Evolutionary conservation across 2,888 invertebrate genomes (phyloP), one percentile per base, ranked within the genome.

Genomic region (Eristalis tenax): DNA sequence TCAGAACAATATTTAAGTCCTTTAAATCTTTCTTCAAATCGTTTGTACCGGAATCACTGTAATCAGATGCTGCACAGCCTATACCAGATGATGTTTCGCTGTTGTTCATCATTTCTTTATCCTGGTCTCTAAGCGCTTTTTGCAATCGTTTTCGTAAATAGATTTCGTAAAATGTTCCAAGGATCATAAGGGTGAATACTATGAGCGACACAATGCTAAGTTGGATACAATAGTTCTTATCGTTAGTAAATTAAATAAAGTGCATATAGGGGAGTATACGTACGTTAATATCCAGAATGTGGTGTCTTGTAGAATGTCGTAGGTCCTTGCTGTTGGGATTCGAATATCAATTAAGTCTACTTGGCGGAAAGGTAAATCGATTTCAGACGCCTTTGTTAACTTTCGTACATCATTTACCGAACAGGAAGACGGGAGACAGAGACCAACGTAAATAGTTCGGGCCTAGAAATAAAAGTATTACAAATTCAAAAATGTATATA

Each of bases 371-470:
- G 89, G 81, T 3, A 91, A 90, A 0, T 94, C 94, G 10, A 94
- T 93, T 71, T 94, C 94, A 0, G 95, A 94, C 0, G 94, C 93
- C 89, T 93, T 92, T 88, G 96, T 93, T 84, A 96, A 93, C 10
- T 92, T 92, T 18, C 93, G 92, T n/a, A 97, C 95, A 81, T 96
- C 96, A 3, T 93, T 91, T 6, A 94, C 94, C 6, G 94, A 93
- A 91, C 97, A 97, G 6, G 95, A 94, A 71, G 94, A 94, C 15
- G 97, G 97, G 75, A 97, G 93, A 91, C 97, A 97, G 15, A 96
- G 93, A 0, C 97, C 97, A 5, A 97, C 93, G 90, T 96, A 96
- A 64, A 97, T 93, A 4, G 95, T 94, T 90, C 96, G 95, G 50
- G 94, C 94, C 97, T 97, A 28, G 15, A 70, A 83, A 18, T 66